Evolutionary conservation across 2,113 vertebrate species (phyloP).

Genomic region (Rhinichthys klamathensis): DNA sequence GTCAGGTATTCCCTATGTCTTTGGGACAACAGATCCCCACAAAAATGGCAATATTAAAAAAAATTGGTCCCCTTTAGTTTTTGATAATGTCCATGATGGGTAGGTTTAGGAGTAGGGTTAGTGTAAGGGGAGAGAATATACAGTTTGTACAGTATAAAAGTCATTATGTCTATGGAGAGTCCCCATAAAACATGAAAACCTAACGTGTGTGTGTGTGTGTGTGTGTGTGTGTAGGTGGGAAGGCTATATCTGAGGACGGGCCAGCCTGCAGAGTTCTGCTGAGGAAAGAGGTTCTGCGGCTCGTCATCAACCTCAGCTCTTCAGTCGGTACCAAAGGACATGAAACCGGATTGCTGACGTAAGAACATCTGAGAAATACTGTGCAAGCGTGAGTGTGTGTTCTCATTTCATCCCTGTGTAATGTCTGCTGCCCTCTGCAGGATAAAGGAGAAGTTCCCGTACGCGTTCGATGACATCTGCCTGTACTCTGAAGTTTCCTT

Average conservation of each 20-base stretch:
- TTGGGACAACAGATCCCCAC: too few species aligned
- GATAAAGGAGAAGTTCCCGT: slow-evolving; percentile 88
- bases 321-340: slow-evolving; percentile 87
- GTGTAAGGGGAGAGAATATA: too few species aligned
- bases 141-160: too few species aligned
- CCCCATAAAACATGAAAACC: not conserved
- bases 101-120: too few species aligned
- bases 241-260: slow-evolving; percentile 83
- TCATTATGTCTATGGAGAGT: not conserved
- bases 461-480: slow-evolving; percentile 87
- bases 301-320: slow-evolving; percentile 86
- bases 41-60: too few species aligned
- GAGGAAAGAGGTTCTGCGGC: slow-evolving; percentile 84
- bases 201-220: not conserved
- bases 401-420: not conserved
- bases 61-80: too few species aligned
- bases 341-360: slow-evolving; percentile 87
- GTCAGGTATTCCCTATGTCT: too few species aligned
- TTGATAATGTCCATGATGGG: too few species aligned
- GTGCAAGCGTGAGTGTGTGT: not conserved
- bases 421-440: slow-evolving; percentile 63
- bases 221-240: slow-evolving; percentile 72
- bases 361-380: slow-evolving; percentile 62
- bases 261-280: slow-evolving; percentile 84
- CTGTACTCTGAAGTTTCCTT: slow-evolving; percentile 88